Evolutionary conservation across 2,888 invertebrate genomes (phyloP).

Genomic region (Nebria salina): DNA sequence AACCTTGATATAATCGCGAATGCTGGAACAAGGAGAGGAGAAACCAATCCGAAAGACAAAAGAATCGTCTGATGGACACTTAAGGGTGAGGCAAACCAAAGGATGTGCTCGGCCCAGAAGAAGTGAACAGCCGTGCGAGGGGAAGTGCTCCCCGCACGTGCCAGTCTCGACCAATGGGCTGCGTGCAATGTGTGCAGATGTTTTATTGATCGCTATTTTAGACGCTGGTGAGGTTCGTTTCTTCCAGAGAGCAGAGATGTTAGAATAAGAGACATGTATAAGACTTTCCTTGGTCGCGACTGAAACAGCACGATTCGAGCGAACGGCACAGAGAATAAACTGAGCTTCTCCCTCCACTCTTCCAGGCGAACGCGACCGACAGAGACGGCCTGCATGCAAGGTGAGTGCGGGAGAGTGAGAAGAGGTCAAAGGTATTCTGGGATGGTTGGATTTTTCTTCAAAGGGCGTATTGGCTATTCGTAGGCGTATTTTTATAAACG

Average conservation of each 20-base stretch:
- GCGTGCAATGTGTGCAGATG: slow-evolving; percentile 30
- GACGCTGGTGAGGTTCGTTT: slow-evolving; percentile 25
- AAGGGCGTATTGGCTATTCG: not conserved
- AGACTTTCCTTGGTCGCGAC: not conserved
- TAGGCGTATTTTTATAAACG: not conserved
- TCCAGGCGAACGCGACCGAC: not conserved
- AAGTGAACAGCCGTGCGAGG: not conserved
- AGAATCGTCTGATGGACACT: not conserved
- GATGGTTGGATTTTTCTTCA: not conserved
- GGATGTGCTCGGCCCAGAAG: not conserved
- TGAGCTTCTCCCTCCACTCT: not conserved
- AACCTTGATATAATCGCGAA: not conserved
- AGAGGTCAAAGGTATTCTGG: too few species aligned
- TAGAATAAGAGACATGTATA: slow-evolving; percentile 1
- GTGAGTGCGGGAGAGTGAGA: not conserved
- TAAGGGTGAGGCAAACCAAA: not conserved
- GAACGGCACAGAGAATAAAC: too few species aligned
- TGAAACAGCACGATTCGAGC: not conserved
- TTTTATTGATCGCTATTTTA: slow-evolving; percentile 46
- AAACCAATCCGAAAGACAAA: not conserved
- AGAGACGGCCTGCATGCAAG: not conserved
- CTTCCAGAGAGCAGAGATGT: slow-evolving; percentile 1
- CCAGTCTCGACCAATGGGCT: slow-evolving; percentile 42
- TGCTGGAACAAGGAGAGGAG: not conserved
- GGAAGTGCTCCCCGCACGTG: not conserved